Evolutionary conservation across 2,888 invertebrate genomes (phyloP), one percentile per base, ranked within the genome.

Genomic region (Urechis unicinctus): DNA sequence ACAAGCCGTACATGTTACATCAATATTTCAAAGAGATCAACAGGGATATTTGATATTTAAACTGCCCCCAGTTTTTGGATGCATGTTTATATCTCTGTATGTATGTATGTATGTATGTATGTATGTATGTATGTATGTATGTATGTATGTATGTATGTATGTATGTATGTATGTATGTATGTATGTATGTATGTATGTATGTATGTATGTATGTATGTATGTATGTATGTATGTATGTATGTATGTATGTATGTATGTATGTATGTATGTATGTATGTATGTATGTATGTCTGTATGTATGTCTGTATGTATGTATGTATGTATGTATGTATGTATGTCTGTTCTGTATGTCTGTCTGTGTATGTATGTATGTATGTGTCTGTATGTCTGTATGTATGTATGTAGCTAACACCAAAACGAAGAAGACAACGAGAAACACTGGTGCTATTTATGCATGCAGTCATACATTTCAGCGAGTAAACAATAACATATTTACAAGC

Each of bases 181-280:
- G 52, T 2, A 21, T 30, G 44, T 29, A 21, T 52, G 52, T 51
- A 21, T 47, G 52, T 30, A 21, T 47, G 52, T 17, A 21, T 52
- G 52, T 51, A 21, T 52, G 52, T 50, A 3, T 50, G 52, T 52
- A 13, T 50, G 52, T 52, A 21, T 50, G 52, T 52, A 1, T 50
- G 52, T 52, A 21, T 52, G 52, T 29, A 21, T 46, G 52, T 50
- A 21, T 52, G 52, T 50, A 21, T 50, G 52, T 52, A 21, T 50
- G 52, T 46, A 24, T 50, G 47, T 52, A 21, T 52, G 52, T 50
- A 21, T 50, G 52, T 52, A 21, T 50, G 52, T 51, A 24, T 50
- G 52, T 52, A 2, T 50, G 49, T 51, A 1, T 51, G 52, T 52
- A n/a, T 46, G 49, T 51, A 1, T 50, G 52, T 51, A n/a, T n/a